Conservation (phyloP, 53 echinoderm and acorn worm genomes). For the Apostichopus leukothele region DNA sequence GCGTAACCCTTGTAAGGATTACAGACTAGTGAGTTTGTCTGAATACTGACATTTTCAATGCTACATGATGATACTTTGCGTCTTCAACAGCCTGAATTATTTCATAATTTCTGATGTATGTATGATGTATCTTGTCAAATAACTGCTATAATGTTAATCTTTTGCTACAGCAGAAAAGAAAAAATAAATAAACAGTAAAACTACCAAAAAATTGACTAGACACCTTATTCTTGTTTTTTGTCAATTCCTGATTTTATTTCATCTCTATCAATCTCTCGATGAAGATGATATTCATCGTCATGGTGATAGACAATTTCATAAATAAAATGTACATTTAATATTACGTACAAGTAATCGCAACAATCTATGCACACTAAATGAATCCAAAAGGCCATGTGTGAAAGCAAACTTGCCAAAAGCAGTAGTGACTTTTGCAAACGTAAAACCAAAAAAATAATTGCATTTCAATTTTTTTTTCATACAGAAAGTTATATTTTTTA, state of each 20-base stretch:
- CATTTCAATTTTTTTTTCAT: not conserved
- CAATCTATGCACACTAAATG: constrained; percentile 25
- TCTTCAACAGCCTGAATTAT: too few relatives aligned
- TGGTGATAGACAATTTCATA: constrained; percentile 32
- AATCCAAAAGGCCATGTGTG: constrained; percentile 32
- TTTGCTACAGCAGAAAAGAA: not conserved
- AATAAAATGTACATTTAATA: constrained; percentile 45
- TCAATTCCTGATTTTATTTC: not conserved
- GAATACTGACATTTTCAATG: too few relatives aligned
- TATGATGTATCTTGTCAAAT: not conserved
- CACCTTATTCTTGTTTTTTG: too few relatives aligned
- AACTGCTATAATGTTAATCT: not conserved
- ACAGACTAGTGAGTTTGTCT: too few relatives aligned
- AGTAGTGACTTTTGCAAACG: not conserved
- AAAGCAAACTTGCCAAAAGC: not conserved
- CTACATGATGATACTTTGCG: too few relatives aligned
- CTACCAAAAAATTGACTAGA: too few relatives aligned
- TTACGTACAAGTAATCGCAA: constrained; percentile 3
- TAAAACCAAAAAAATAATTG: constrained; percentile 2
- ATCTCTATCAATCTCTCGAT: not conserved
- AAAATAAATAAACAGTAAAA: not conserved
- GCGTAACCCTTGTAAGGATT: too few relatives aligned
- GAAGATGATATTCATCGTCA: constrained; percentile 1
- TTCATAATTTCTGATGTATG: not conserved
- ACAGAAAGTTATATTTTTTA: not conserved